Conservation (phyloP, 2,797 vertebrate species). For the Xiphophorus birchmanni region DNA sequence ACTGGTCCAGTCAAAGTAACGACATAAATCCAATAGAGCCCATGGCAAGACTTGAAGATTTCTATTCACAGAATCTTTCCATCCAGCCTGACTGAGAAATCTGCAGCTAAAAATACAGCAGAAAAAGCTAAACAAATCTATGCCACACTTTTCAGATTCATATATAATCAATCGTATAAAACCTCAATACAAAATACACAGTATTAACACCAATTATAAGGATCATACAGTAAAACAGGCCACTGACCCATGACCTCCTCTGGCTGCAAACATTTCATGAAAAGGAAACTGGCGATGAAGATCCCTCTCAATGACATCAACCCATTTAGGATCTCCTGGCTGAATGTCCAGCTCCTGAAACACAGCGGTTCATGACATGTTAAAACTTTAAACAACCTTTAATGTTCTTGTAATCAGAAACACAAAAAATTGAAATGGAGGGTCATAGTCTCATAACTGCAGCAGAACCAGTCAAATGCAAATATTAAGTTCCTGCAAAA, state of each 20-base stretch:
- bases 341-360: constrained; percentile 88
- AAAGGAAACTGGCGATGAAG: constrained; percentile 98
- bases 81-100: not conserved
- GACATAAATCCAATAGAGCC: not conserved
- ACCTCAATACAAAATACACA: not conserved
- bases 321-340: constrained; percentile 91
- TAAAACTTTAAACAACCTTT: not conserved
- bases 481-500: not conserved
- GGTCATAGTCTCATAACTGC: not conserved
- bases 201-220: not conserved
- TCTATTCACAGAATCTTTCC: not conserved
- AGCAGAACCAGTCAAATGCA: not conserved
- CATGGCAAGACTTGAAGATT: not conserved
- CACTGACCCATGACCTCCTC: constrained; percentile 92
- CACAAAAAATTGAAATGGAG: not conserved
- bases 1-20: not conserved
- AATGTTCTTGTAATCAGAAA: not conserved
- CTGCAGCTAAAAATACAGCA: not conserved
- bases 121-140: not conserved
- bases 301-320: constrained; percentile 94
- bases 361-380: not conserved
- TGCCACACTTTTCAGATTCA: not conserved
- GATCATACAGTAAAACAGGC: not conserved
- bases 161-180: too few relatives aligned
- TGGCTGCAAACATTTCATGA: constrained; percentile 97